phyloP scores from a whole-genome alignment of 1,140 invertebrate species.

The Plodia interpunctella region DNA sequence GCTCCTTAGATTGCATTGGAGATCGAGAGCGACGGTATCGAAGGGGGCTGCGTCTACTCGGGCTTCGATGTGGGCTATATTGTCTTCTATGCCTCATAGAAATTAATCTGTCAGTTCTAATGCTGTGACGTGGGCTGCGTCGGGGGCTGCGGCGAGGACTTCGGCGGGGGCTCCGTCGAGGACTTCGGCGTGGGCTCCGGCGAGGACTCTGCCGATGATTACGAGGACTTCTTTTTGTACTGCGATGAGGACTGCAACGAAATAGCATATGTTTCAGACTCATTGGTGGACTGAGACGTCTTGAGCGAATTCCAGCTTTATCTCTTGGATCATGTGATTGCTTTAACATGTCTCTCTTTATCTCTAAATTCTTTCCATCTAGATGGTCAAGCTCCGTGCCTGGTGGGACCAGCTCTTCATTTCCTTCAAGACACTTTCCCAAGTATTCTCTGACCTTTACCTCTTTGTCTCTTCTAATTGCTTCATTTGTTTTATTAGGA shows the following conservation, averaged over 20 bases:
- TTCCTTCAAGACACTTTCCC: conserved; percentile 55
- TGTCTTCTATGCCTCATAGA: conserved; percentile 8
- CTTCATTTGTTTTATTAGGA: conserved; percentile 61
- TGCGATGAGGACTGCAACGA: not conserved
- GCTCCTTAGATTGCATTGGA: conserved; percentile 11
- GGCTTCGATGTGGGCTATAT: conserved; percentile 24
- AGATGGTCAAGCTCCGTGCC: conserved; percentile 64
- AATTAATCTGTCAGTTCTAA: not conserved
- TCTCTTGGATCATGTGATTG: not conserved
- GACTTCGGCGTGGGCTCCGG: conserved; percentile 26
- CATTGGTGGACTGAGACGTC: not conserved
- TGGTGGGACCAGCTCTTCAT: conserved; percentile 53
- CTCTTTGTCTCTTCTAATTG: conserved; percentile 63
- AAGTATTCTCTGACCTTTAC: conserved; percentile 62
- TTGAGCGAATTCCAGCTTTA: not conserved
- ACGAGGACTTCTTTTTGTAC: not conserved
- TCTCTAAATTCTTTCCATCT: conserved; percentile 32
- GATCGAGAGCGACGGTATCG: conserved; percentile 30
- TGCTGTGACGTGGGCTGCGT: conserved; percentile 5
- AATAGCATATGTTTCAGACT: not conserved
- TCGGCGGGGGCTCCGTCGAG: conserved; percentile 20
- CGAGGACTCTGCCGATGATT: conserved; percentile 7
- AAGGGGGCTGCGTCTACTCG: conserved; percentile 18
- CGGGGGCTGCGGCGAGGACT: conserved; percentile 28
- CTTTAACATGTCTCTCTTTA: conserved; percentile 15